Evolutionary conservation across 2,888 invertebrate species (phyloP).

Genomic region (Seira sanloemensis): DNA sequence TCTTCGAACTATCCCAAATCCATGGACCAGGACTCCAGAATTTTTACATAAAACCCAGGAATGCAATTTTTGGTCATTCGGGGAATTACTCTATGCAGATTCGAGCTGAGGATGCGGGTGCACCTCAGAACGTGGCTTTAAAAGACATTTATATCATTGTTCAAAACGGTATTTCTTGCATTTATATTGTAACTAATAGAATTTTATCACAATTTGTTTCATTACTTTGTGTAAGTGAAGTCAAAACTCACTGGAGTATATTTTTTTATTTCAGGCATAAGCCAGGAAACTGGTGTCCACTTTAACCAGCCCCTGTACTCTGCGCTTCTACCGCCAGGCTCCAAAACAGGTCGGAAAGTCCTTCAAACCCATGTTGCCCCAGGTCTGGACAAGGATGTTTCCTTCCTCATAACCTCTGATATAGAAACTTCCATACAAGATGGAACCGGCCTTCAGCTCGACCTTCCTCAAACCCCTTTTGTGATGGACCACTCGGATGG

Average conservation of each 20-base stretch:
- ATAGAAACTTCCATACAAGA: background rate
- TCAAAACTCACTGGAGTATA: no score
- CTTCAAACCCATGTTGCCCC: background rate
- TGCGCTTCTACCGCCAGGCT: background rate
- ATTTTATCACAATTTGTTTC: no score
- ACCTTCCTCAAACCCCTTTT: background rate
- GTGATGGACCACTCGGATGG: background rate
- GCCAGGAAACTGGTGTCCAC: background rate
- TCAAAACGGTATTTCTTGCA: background rate
- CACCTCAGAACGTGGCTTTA: conserved; percentile 82
- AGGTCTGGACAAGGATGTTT: background rate
- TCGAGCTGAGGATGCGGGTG: conserved; percentile 86
- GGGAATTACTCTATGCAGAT: conserved; percentile 89
- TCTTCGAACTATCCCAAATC: background rate
- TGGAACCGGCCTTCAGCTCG: background rate
- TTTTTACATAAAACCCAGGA: conserved; percentile 83
- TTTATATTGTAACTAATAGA: background rate
- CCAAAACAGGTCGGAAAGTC: background rate
- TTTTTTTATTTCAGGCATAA: background rate
- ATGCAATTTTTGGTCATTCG: conserved; percentile 85
- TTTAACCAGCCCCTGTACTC: background rate
- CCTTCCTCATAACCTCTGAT: background rate
- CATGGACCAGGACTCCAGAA: conserved; percentile 75
- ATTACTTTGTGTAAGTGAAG: no score
- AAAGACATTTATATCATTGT: conserved; percentile 80